Base-by-base conservation (phyloP, 1,140 invertebrate genomes). In the Scaptodrosophila lebanonensis region DNA sequence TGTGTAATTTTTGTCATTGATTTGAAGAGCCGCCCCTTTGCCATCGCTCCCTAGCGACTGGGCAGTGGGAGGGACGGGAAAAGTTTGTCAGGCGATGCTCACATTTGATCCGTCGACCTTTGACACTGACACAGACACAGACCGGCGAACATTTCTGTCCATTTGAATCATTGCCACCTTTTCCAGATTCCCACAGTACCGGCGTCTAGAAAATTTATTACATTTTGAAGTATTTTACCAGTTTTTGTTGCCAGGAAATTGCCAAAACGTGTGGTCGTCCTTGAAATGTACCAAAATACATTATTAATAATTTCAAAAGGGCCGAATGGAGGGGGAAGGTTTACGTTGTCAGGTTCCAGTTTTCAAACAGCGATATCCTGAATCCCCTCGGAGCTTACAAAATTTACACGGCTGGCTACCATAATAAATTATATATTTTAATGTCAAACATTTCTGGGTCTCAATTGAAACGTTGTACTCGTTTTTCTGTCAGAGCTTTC, bases 251-350 rank as follows among this genome's bases (percentile, higher is more conserved):
- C 54, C 72, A 73, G 72, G 72, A 77, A 77, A 77, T 77, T 77
- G 75, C 72, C 29, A 54, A 77, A 77, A 79, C 73, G 73, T 77
- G 72, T 79, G 72, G 72, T 64, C 68, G 59, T 72, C 64, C 67
- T 65, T 65, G 68, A 68, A 77, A 77, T 79, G 72, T 79, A 68
- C 72, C 65, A 56, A 77, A 77, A 73, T 77, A 77, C 64, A 77
- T 77, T 79, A 77, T 77, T 79, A 77, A 77, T 77, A 77, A 77
- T 79, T 77, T 77, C 59, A n/a, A n/a, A n/a, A n/a, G n/a, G n/a
- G n/a, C n/a, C n/a, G n/a, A n/a, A n/a, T n/a, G n/a, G n/a, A n/a
- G n/a, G n/a, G n/a, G n/a, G n/a, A n/a, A n/a, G n/a, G n/a, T n/a
- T n/a, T n/a, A n/a, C n/a, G n/a, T n/a, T n/a, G n/a, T n/a, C n/a